phyloP scores from a whole-genome alignment of 2,797 vertebrate genomes.

The Rousettus madagascariensis region DNA sequence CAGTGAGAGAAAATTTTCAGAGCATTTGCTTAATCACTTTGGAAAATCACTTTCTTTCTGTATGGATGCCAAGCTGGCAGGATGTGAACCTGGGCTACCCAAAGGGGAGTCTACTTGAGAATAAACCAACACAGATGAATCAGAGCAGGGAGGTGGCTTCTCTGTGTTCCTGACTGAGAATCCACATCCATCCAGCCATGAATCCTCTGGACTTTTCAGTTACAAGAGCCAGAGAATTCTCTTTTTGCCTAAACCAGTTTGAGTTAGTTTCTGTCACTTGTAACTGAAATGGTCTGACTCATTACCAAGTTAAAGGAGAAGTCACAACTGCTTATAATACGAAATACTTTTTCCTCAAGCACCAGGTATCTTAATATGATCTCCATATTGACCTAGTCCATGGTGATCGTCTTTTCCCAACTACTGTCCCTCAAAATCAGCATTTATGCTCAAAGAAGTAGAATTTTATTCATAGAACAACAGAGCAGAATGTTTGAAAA shows the following conservation, averaged over 20 bases:
- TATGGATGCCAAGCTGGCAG: background rate
- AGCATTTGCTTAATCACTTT: background rate
- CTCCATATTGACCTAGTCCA: background rate
- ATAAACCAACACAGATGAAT: background rate
- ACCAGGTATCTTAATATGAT: background rate
- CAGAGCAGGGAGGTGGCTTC: background rate
- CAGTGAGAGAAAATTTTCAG: background rate
- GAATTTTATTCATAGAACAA: background rate
- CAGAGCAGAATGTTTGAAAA: background rate
- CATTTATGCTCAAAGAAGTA: background rate
- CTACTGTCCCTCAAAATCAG: background rate
- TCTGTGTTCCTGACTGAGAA: background rate
- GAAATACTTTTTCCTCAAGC: background rate
- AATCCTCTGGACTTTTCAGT: background rate
- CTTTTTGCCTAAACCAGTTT: background rate
- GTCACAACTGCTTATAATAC: background rate
- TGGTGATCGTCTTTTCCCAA: background rate
- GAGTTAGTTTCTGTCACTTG: constrained; percentile 31
- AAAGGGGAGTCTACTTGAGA: background rate
- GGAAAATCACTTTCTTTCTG: background rate
- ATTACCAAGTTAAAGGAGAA: constrained; percentile 24
- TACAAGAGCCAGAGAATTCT: background rate
- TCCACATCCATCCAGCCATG: background rate
- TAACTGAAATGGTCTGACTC: constrained; percentile 33
- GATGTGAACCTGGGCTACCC: background rate